Percentiles rank a stretch among this genome's conserved stretches.
These are phyloP conservation scores for Meloidogyne hapla DNA, from an alignment of 1,140 invertebrate genomes.

Conservation along the genomic window DNA sequence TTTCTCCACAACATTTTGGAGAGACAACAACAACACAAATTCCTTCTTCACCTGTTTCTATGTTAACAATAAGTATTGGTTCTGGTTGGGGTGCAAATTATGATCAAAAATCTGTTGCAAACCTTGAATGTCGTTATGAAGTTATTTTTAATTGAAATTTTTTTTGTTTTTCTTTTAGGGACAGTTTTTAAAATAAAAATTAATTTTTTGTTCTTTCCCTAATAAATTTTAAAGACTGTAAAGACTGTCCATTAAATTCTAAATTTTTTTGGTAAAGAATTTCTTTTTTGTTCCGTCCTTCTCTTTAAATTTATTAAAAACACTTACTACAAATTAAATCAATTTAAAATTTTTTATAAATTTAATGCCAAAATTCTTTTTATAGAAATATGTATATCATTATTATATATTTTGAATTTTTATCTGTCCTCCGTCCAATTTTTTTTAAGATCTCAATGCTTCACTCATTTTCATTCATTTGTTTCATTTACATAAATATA, in stretches of 20 bases:
- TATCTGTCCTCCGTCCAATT: neutral
- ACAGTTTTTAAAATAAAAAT: no score
- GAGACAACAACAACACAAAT: neutral
- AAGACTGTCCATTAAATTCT: no score
- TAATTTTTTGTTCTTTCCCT: no score
- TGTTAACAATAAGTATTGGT: conserved; percentile 59
- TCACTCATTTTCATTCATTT: neutral
- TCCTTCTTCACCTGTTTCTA: conserved; percentile 36
- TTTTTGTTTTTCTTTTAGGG: neutral
- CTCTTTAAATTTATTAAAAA: no score
- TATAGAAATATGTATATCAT: neutral
- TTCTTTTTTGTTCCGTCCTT: neutral
- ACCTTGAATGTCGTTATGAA: conserved; percentile 62
- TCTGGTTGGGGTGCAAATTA: conserved; percentile 62
- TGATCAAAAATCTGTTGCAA: conserved; percentile 51
- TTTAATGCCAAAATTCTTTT: neutral
- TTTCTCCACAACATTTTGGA: conserved; percentile 10
- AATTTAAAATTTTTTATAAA: neutral
- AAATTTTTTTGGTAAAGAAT: no score
- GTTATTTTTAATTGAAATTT: conserved; percentile 53
- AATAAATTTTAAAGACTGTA: no score
- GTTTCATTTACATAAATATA: neutral
- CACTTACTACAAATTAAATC: neutral
- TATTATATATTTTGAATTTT: neutral
- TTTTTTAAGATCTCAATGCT: conserved; percentile 1